A percentile compares a stretch with the other conserved stretches of the same genome.
Evolutionary conservation across 2,888 invertebrate species (phyloP).

Genomic region (Dinocampus coccinellae): DNA sequence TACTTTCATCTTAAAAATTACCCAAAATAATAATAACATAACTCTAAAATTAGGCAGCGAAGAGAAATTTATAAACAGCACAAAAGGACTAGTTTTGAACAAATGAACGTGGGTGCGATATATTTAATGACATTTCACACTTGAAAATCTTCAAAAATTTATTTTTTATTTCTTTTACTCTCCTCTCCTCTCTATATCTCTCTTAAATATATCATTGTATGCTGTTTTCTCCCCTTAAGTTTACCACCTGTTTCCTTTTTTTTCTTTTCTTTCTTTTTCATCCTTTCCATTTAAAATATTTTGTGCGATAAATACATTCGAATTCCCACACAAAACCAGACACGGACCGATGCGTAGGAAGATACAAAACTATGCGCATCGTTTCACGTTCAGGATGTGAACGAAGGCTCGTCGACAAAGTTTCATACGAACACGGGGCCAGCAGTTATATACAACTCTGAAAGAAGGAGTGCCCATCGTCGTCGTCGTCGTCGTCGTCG

Average conservation of each 20-base stretch:
- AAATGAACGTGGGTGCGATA: conserved; percentile 9
- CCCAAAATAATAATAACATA: neutral
- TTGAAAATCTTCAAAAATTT: neutral
- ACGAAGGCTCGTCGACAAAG: conserved; percentile 47
- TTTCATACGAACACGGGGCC: conserved; percentile 37
- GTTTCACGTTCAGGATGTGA: conserved; percentile 51
- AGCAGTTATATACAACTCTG: conserved; percentile 29
- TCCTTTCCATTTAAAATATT: conserved; percentile 26
- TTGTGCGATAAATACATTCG: conserved; percentile 26
- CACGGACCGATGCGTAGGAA: conserved; percentile 36
- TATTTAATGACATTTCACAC: conserved; percentile 17
- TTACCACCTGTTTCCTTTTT: neutral
- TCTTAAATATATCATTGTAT: neutral
- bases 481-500: conserved; percentile 52
- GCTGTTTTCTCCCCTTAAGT: neutral
- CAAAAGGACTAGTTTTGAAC: conserved; percentile 17
- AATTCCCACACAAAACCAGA: conserved; percentile 28
- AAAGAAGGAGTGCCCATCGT: conserved; percentile 53
- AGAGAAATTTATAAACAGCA: conserved; percentile 11
- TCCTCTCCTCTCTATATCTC: neutral
- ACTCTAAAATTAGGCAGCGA: neutral
- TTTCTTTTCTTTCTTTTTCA: neutral
- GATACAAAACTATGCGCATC: conserved; percentile 35
- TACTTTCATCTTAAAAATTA: no score
- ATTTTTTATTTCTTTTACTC: neutral